Percentiles rank a stretch among this genome's conserved stretches.
These are phyloP conservation scores for Morelia viridis DNA, from an alignment of 2,797 vertebrate species.

Conservation along the genomic window DNA sequence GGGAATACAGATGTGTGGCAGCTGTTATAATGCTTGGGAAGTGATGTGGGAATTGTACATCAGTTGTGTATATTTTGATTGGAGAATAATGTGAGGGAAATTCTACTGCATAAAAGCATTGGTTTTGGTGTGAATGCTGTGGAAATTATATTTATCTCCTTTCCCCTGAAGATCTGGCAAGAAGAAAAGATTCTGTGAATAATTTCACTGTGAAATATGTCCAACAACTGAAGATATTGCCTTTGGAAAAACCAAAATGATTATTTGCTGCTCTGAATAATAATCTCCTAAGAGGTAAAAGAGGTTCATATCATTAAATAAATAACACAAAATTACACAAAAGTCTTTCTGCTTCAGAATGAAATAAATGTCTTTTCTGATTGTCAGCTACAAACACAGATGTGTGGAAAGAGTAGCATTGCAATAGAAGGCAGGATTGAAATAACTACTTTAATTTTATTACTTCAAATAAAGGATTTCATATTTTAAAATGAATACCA, in stretches of 20 bases:
- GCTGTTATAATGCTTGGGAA: not conserved
- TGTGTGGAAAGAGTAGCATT: not conserved
- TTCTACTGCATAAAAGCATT: not conserved
- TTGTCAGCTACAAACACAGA: not conserved
- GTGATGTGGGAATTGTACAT: not conserved
- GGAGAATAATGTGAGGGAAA: slow-evolving; percentile 29
- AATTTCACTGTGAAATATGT: slow-evolving; percentile 10
- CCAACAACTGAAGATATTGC: not conserved
- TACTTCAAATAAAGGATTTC: not conserved
- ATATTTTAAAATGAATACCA: not conserved
- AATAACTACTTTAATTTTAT: not conserved
- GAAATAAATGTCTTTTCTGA: not conserved
- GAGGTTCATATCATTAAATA: not conserved
- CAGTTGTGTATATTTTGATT: not conserved
- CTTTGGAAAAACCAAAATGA: not conserved
- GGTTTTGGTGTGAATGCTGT: not conserved
- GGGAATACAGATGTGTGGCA: not conserved
- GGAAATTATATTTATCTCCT: slow-evolving; percentile 17
- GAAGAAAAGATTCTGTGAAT: not conserved
- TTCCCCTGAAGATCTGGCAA: not conserved
- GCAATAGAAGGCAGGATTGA: not conserved
- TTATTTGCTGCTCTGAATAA: not conserved
- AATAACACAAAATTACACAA: not conserved
- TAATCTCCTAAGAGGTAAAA: not conserved
- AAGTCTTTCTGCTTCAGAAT: not conserved